Percentiles rank a stretch among this genome's conserved stretches.
Conservation (phyloP, 2,113 vertebrate species). For the Aegotheles bennettii region DNA sequence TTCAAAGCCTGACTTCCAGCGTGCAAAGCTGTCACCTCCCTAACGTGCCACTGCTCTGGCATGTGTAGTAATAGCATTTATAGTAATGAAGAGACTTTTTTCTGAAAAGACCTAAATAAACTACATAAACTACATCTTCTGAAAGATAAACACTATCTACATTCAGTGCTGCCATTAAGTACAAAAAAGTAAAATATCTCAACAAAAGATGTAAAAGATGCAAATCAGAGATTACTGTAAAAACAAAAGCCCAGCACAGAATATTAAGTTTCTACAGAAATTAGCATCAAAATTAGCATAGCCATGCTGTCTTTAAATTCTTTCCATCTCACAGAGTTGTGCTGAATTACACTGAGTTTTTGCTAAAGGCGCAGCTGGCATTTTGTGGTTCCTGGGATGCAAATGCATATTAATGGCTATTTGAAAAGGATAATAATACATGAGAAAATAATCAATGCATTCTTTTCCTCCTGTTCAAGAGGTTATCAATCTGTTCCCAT, state of each 20-base stretch:
- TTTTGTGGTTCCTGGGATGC: not conserved
- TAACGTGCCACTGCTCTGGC: not conserved
- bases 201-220: not conserved
- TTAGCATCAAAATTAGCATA: slow-evolving; percentile 41
- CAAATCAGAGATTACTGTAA: not conserved
- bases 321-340: not conserved
- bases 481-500: not conserved
- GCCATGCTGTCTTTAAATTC: not conserved
- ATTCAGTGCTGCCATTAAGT: not conserved
- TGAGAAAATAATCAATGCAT: not conserved
- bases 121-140: not conserved
- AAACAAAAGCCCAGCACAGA: not conserved
- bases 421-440: not conserved
- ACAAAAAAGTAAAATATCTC: not conserved
- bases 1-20: not conserved
- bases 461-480: not conserved
- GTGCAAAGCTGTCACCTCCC: not conserved
- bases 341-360: not conserved
- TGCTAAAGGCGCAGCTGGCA: slow-evolving; percentile 15
- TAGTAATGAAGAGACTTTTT: not conserved
- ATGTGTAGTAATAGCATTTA: not conserved
- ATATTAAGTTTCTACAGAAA: slow-evolving; percentile 34
- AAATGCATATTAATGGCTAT: slow-evolving; percentile 8
- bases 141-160: not conserved
- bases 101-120: not conserved